Conservation (phyloP, 2,113 vertebrate species). For the Erythrocercus mccallii region DNA sequence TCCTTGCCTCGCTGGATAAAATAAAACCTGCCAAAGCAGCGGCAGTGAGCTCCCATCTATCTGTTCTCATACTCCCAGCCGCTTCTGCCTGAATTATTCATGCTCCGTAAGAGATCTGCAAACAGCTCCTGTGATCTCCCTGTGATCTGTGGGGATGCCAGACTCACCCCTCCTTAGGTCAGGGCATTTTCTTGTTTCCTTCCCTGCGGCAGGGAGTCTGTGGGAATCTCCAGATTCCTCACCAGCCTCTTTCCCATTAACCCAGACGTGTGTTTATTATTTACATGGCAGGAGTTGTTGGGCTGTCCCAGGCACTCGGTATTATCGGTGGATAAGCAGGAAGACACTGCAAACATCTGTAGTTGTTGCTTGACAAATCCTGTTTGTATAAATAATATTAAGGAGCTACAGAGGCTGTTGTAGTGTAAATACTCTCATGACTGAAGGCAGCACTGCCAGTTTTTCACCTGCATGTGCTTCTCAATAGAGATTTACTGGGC, state of each 20-base stretch:
- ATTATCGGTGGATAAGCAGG: background rate
- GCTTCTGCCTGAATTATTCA: slow-evolving; percentile 50
- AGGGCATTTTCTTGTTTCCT: slow-evolving; percentile 14
- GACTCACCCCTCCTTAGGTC: slow-evolving; percentile 31
- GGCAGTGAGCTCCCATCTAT: background rate
- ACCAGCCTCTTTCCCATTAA: background rate
- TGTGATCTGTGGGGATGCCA: background rate
- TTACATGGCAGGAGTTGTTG: background rate
- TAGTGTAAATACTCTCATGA: background rate
- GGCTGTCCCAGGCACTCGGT: background rate
- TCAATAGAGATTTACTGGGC: background rate
- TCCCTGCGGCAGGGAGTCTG: background rate
- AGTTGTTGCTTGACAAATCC: slow-evolving; percentile 27
- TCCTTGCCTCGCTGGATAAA: background rate
- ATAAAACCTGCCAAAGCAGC: background rate
- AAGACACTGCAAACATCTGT: background rate
- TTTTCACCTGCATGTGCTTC: background rate
- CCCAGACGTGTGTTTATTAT: background rate
- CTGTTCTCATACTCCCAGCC: background rate
- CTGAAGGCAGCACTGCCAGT: background rate
- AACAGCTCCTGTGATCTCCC: slow-evolving; percentile 41
- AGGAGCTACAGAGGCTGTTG: background rate
- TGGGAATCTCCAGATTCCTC: background rate
- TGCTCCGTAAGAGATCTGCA: slow-evolving; percentile 8
- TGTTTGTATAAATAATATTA: slow-evolving; percentile 9